Conservation (phyloP, 2,888 invertebrate genomes). For the Chalcosyrphus nemorum region DNA sequence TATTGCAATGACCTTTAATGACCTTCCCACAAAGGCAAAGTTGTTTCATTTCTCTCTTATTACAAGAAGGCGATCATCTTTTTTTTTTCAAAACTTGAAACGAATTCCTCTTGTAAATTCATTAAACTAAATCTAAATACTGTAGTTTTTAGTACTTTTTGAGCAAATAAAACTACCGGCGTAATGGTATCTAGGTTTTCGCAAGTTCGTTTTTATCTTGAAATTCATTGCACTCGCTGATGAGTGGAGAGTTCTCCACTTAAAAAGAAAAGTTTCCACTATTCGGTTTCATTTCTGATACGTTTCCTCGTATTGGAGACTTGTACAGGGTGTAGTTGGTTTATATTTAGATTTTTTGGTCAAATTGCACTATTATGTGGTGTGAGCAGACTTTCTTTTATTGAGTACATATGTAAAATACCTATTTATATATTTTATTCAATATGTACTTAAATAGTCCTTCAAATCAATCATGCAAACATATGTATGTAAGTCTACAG, state of each 20-base stretch:
- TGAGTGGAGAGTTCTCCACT: background rate
- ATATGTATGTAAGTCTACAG: too few relatives aligned
- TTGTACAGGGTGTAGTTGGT: too few relatives aligned
- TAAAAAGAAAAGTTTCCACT: conserved; percentile 2
- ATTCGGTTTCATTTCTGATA: conserved; percentile 50
- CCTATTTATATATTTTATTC: too few relatives aligned
- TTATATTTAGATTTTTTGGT: conserved; percentile 45
- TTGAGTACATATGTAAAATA: too few relatives aligned
- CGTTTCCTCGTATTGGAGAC: conserved; percentile 50
- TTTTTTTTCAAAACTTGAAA: background rate
- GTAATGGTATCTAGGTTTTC: background rate
- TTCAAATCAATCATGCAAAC: too few relatives aligned
- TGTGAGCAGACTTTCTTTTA: too few relatives aligned
- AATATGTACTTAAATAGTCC: too few relatives aligned
- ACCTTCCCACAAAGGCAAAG: conserved; percentile 51
- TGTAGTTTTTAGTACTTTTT: background rate
- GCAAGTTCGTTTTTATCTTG: background rate
- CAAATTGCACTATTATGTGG: too few relatives aligned
- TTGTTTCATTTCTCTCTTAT: background rate
- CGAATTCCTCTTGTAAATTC: background rate
- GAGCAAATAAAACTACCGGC: conserved; percentile 10
- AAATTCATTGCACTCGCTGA: background rate
- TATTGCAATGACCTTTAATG: conserved; percentile 62
- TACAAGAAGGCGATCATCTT: background rate
- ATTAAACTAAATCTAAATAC: background rate